Evolutionary conservation across 2,113 vertebrate species (phyloP).

Genomic region (Ictalurus punctatus): DNA sequence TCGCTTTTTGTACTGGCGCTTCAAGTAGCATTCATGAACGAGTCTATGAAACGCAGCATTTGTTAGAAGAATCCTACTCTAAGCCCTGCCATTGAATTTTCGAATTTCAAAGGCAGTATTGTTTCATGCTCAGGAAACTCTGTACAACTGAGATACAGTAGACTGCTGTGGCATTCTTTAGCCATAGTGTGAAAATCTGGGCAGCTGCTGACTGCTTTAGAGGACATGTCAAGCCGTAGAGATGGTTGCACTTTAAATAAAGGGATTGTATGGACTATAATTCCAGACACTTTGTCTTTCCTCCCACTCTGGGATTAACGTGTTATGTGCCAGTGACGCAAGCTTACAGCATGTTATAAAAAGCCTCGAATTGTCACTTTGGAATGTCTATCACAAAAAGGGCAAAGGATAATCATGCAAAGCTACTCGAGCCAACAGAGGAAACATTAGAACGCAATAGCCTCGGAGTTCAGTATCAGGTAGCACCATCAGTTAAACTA

Average conservation of each 20-base stretch:
- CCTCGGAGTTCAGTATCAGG: neutral
- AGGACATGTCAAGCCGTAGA: neutral
- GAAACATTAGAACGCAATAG: constrained; percentile 23
- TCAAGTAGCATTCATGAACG: constrained; percentile 51
- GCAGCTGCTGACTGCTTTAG: constrained; percentile 44
- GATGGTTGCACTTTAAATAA: constrained; percentile 33
- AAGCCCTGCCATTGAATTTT: constrained; percentile 41
- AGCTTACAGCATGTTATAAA: constrained; percentile 23
- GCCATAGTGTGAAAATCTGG: constrained; percentile 30
- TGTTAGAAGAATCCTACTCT: constrained; percentile 66
- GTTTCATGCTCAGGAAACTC: constrained; percentile 54
- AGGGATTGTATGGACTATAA: constrained; percentile 21
- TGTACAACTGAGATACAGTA: constrained; percentile 46
- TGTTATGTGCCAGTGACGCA: neutral
- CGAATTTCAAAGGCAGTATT: constrained; percentile 52
- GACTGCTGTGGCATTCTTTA: constrained; percentile 33
- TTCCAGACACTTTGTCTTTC: constrained; percentile 40
- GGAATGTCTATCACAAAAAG: constrained; percentile 19
- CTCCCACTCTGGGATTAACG: constrained; percentile 23
- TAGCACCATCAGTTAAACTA: neutral
- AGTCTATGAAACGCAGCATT: constrained; percentile 55
- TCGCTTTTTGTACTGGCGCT: constrained; percentile 54
- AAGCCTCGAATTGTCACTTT: constrained; percentile 17
- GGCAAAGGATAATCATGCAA: constrained; percentile 2
- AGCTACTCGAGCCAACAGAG: constrained; percentile 9